Percentiles rank a stretch among this genome's conserved stretches.
Conservation (phyloP, 2,888 invertebrate species). For the Colletes collaris region DNA sequence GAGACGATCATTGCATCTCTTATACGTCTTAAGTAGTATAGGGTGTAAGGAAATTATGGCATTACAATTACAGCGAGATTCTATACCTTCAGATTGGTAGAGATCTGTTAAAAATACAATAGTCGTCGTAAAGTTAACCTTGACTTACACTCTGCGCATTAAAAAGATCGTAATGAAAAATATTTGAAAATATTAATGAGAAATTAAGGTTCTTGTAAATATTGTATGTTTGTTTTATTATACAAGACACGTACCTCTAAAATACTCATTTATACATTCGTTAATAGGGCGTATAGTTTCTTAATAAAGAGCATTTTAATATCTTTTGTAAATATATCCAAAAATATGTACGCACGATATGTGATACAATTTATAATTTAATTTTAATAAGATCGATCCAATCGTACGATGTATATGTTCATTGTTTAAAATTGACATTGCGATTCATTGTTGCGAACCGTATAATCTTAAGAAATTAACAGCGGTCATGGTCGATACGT, state of each 20-base stretch:
- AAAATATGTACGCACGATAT: constrained; percentile 50
- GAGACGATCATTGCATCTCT: too few species aligned
- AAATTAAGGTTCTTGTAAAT: constrained; percentile 17
- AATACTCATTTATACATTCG: constrained; percentile 55
- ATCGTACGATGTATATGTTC: not conserved
- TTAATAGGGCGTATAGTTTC: constrained; percentile 38
- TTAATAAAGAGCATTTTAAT: constrained; percentile 41
- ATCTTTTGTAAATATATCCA: constrained; percentile 52
- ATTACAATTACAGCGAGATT: too few species aligned
- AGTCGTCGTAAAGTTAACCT: too few species aligned
- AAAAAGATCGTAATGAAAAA: too few species aligned
- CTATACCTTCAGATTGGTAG: too few species aligned
- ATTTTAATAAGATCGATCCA: constrained; percentile 19
- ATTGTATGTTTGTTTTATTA: constrained; percentile 37
- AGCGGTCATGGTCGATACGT: constrained; percentile 10
- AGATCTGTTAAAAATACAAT: too few species aligned
- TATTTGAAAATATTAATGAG: constrained; percentile 16
- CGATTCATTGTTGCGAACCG: not conserved
- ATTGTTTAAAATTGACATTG: constrained; percentile 1
- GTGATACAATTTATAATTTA: constrained; percentile 43
- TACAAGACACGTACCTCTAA: constrained; percentile 40
- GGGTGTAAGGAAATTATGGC: too few species aligned
- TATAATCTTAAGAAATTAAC: not conserved
- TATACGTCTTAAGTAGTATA: too few species aligned
- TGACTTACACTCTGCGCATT: too few species aligned